Evolutionary conservation across 2,888 invertebrate genomes (phyloP).

Genomic region (Pristionchus exspectatus): DNA sequence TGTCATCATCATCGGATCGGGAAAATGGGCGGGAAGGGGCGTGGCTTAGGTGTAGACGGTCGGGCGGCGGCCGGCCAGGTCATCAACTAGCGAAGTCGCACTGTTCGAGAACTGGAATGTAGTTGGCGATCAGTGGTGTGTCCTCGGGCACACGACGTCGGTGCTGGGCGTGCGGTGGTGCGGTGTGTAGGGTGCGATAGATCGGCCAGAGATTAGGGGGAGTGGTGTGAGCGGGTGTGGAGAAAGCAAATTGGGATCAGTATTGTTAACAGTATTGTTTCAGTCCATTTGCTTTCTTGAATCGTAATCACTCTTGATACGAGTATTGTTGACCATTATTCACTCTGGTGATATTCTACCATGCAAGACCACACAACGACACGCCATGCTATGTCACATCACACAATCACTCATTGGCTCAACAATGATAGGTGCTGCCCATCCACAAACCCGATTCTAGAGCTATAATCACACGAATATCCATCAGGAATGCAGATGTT

Average conservation of each 20-base stretch:
- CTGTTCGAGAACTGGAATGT: slow-evolving; percentile 60
- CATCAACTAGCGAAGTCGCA: slow-evolving; percentile 63
- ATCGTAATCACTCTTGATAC: too few species aligned
- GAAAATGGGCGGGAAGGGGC: not conserved
- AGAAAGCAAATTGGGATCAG: slow-evolving; percentile 2
- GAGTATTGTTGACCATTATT: not conserved
- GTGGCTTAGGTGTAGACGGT: slow-evolving; percentile 53
- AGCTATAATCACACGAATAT: too few species aligned
- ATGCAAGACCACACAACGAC: not conserved
- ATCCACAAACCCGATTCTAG: too few species aligned
- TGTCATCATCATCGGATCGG: slow-evolving; percentile 24
- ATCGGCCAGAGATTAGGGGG: not conserved
- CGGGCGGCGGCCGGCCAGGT: slow-evolving; percentile 45
- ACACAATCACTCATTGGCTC: not conserved
- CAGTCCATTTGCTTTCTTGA: not conserved
- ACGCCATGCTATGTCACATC: not conserved
- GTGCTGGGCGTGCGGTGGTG: slow-evolving; percentile 34
- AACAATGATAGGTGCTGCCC: not conserved
- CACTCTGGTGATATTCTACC: not conserved
- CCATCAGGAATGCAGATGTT: too few species aligned
- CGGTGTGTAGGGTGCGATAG: not conserved
- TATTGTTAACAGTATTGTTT: not conserved
- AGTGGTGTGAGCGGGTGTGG: slow-evolving; percentile 5
- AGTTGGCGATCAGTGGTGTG: not conserved
- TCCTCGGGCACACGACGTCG: not conserved